Percentiles rank a stretch among this genome's conserved stretches.
phyloP scores from a whole-genome alignment of 2,797 vertebrate genomes.

The Artibeus jamaicensis region DNA sequence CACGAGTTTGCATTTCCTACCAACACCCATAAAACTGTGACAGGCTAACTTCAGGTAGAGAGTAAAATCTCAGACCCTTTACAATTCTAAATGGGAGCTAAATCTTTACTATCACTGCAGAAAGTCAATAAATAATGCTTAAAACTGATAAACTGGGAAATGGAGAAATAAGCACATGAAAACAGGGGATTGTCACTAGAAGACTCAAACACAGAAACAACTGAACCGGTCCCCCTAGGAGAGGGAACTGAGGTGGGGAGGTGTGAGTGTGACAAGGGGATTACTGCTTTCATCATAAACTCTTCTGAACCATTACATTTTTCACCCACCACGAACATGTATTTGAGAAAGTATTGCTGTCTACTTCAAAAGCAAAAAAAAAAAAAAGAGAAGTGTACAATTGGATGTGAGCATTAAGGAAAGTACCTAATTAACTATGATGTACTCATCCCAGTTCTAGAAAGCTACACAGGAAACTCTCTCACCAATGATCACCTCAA shows the following conservation, averaged over 20 bases:
- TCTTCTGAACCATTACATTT: neutral
- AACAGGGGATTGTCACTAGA: neutral
- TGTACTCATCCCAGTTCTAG: neutral
- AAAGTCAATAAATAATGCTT: neutral
- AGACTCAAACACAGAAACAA: neutral
- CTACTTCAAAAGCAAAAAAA: neutral
- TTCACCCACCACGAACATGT: neutral
- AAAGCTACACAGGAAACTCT: neutral
- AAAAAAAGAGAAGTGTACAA: neutral
- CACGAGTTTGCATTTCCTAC: neutral
- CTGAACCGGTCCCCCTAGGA: neutral
- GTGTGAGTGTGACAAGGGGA: neutral
- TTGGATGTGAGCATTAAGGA: neutral
- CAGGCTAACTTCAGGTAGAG: neutral
- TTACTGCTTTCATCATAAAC: neutral
- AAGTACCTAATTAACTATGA: neutral
- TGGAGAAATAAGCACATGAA: neutral
- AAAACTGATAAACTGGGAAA: conserved; percentile 9
- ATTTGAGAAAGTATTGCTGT: neutral
- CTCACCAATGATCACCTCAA: neutral
- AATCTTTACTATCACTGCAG: neutral
- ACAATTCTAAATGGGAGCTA: neutral
- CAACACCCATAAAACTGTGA: neutral
- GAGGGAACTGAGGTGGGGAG: neutral
- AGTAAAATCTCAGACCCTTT: neutral